Evolutionary conservation across 2,888 invertebrate species (phyloP).

Genomic region (Ceraclea dissimilis): DNA sequence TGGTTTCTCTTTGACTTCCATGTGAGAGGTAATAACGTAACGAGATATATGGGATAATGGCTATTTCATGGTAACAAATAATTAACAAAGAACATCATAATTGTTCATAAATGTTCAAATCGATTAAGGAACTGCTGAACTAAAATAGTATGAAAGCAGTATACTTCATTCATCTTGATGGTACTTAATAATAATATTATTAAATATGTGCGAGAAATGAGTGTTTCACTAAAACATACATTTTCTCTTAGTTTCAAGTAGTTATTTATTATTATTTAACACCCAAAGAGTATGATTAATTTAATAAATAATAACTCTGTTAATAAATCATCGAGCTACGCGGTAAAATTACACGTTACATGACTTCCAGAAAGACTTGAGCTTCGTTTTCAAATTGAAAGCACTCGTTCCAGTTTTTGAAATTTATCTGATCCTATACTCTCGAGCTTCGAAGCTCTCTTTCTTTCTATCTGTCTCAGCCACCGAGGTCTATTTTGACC

Average conservation of each 20-base stretch:
- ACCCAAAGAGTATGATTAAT: background rate
- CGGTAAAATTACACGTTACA: background rate
- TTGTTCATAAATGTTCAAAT: conserved; percentile 1
- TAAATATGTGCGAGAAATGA: no score
- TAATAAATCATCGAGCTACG: background rate
- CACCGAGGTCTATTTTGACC: conserved; percentile 14
- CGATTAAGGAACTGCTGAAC: background rate
- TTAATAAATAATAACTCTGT: conserved; percentile 1
- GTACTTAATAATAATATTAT: no score
- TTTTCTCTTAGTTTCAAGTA: no score
- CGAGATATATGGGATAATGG: no score
- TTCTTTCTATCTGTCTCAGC: conserved; percentile 3
- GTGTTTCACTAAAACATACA: no score
- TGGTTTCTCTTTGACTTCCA: no score
- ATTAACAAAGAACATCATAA: conserved; percentile 2
- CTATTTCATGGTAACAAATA: background rate
- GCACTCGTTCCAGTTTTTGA: conserved; percentile 12
- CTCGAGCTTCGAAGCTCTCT: background rate
- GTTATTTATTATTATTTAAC: conserved; percentile 1
- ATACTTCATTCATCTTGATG: no score
- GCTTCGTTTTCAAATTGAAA: conserved; percentile 5
- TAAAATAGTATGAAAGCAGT: no score
- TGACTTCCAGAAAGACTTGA: background rate
- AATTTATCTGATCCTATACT: conserved; percentile 8
- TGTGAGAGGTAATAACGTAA: no score